Conservation (phyloP, 2,888 invertebrate species). For the Brachyopa scutellaris region DNA sequence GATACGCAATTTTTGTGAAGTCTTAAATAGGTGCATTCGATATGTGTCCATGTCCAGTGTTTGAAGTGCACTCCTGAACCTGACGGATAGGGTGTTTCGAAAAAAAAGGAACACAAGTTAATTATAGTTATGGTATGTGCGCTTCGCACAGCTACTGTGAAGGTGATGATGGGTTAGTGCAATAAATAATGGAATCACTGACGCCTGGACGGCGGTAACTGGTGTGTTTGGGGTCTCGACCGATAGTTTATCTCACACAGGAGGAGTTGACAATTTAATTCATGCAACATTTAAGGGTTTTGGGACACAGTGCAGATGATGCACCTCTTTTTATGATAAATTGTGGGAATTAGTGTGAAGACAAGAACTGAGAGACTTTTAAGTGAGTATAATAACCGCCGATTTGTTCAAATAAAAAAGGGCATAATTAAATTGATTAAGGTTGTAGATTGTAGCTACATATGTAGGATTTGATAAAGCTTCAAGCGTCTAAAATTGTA, state of each 20-base stretch:
- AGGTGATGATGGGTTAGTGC: conserved; percentile 68
- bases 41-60: conserved; percentile 27
- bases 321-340: too few species aligned
- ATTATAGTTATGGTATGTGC: conserved; percentile 37
- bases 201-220: conserved; percentile 60
- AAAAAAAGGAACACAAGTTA: conserved; percentile 10
- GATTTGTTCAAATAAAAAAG: background rate
- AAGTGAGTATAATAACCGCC: background rate
- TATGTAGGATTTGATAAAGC: too few species aligned
- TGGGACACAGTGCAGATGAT: too few species aligned
- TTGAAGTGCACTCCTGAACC: conserved; percentile 1
- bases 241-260: conserved; percentile 48
- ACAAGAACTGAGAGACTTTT: background rate
- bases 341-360: background rate
- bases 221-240: conserved; percentile 30
- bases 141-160: conserved; percentile 40
- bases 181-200: conserved; percentile 69
- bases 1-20: conserved; percentile 68
- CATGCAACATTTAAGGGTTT: conserved; percentile 1
- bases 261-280: conserved; percentile 67
- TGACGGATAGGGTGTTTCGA: conserved; percentile 42
- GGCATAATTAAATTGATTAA: background rate
- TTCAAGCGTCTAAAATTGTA: too few species aligned
- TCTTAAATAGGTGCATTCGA: conserved; percentile 59
- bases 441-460: too few species aligned